These are phyloP conservation scores for Sogatella furcifera DNA, from an alignment of 1,140 invertebrate genomes.

Conservation along the genomic window DNA sequence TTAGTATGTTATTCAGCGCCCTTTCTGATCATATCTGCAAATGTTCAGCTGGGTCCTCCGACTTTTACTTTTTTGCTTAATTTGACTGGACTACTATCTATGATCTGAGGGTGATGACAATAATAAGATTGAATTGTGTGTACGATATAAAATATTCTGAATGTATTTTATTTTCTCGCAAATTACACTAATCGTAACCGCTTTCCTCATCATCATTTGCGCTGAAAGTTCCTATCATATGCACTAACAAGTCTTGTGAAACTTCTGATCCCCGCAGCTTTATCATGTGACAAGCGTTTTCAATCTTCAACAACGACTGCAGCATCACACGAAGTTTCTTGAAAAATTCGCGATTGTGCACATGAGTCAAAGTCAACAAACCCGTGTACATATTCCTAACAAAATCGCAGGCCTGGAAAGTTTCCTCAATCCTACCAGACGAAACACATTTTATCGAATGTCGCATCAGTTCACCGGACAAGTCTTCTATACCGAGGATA, in stretches of 20 bases:
- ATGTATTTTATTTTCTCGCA: too few species aligned
- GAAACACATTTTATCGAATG: constrained; percentile 75
- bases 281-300: constrained; percentile 74
- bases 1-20: too few species aligned
- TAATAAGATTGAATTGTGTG: too few species aligned
- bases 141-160: too few species aligned
- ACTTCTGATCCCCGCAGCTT: constrained; percentile 70
- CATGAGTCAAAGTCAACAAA: constrained; percentile 44
- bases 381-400: constrained; percentile 61
- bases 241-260: constrained; percentile 29
- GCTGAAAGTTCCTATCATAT: too few species aligned
- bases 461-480: constrained; percentile 85
- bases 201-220: too few species aligned
- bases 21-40: too few species aligned
- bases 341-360: constrained; percentile 50
- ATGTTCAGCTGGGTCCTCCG: too few species aligned
- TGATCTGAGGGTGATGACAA: too few species aligned
- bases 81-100: too few species aligned
- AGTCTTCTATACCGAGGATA: constrained; percentile 75
- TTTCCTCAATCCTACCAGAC: constrained; percentile 65
- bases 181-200: too few species aligned
- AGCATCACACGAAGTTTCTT: constrained; percentile 59
- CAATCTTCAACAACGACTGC: constrained; percentile 69
- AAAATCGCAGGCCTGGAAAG: constrained; percentile 54
- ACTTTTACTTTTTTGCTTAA: too few species aligned